Conservation (phyloP, 2,797 vertebrate genomes). For the Pangasius krempfi region DNA sequence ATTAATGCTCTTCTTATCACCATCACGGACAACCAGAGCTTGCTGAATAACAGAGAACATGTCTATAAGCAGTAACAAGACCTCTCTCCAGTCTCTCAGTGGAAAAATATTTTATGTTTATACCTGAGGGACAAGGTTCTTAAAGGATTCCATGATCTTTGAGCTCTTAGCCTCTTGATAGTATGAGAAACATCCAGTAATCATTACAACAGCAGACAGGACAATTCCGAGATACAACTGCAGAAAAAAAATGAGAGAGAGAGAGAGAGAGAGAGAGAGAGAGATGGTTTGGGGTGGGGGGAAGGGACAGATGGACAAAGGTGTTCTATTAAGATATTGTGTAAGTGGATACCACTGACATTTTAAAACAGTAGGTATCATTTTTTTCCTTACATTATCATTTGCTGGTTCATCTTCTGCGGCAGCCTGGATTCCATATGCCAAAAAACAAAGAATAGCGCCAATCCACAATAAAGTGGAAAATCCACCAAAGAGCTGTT, state of each 20-base stretch:
- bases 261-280: neutral
- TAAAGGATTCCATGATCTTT: conserved; percentile 92
- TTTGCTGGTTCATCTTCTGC: conserved; percentile 82
- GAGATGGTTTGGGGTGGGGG: neutral
- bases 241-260: neutral
- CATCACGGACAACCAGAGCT: conserved; percentile 92
- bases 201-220: conserved; percentile 86
- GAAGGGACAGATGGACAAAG: neutral
- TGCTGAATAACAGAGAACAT: conserved; percentile 74
- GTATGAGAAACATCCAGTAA: conserved; percentile 90
- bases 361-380: neutral
- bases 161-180: conserved; percentile 93
- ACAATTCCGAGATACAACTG: conserved; percentile 88
- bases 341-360: neutral
- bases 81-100: neutral
- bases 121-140: conserved; percentile 90
- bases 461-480: conserved; percentile 96
- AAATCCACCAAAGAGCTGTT: conserved; percentile 95
- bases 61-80: neutral
- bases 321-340: neutral
- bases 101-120: neutral
- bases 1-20: conserved; percentile 91
- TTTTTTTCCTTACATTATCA: conserved; percentile 81
- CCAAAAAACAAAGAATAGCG: conserved; percentile 90
- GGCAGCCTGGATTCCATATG: conserved; percentile 83